Conservation (phyloP, 2,113 vertebrate genomes). For the Saccopteryx leptura region DNA sequence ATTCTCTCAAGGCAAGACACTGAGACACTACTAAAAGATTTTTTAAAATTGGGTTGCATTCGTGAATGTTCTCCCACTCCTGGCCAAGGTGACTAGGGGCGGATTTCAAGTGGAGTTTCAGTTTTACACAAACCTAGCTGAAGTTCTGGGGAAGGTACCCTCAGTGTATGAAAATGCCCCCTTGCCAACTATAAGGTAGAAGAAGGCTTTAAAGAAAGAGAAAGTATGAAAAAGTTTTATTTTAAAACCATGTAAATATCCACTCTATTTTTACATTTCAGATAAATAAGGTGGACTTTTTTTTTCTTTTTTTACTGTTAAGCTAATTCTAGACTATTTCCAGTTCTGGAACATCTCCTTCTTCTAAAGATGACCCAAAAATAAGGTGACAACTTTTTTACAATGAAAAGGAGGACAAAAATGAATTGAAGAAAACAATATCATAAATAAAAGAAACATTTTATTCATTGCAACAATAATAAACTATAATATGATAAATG, state of each 20-base stretch:
- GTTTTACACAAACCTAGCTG: not conserved
- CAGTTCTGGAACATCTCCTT: not conserved
- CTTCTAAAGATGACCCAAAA: not conserved
- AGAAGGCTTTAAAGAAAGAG: not conserved
- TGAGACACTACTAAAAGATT: not conserved
- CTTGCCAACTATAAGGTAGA: not conserved
- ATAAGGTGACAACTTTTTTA: not conserved
- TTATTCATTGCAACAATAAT: no score
- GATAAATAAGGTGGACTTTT: not conserved
- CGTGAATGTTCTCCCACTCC: not conserved
- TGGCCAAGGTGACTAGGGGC: not conserved
- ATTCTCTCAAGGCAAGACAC: not conserved
- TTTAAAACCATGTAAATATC: not conserved
- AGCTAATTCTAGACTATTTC: not conserved
- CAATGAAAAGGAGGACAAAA: no score
- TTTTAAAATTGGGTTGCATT: no score
- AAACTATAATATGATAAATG: no score
- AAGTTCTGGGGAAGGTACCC: not conserved
- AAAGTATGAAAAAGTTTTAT: not conserved
- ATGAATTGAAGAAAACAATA: no score
- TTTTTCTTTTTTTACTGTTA: not conserved
- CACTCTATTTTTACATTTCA: not conserved
- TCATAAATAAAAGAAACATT: no score
- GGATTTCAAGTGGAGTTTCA: not conserved
- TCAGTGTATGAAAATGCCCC: not conserved